These are phyloP conservation scores for Sceloporus tristichus DNA, from an alignment of 2,113 vertebrate genomes.

Conservation along the genomic window DNA sequence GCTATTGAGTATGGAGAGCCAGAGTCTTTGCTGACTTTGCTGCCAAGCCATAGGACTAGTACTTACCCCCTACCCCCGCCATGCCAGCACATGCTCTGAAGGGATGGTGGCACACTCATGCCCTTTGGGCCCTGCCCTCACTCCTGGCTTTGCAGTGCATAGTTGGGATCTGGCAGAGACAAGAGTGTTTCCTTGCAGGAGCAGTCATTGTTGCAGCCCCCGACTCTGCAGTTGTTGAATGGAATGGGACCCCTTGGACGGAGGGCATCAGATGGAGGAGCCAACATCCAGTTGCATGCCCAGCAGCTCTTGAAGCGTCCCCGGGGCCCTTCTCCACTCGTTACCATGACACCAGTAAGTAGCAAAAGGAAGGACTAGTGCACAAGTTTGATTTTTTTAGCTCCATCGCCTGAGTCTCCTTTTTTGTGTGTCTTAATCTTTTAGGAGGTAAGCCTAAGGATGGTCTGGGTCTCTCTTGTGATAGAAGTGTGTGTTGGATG, in stretches of 20 bases:
- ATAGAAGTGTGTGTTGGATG: background rate
- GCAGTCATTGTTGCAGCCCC: conserved; percentile 96
- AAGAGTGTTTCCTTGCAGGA: conserved; percentile 79
- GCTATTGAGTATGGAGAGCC: too few species aligned
- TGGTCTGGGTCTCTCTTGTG: too few species aligned
- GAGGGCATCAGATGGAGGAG: conserved; percentile 94
- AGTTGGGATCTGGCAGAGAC: background rate
- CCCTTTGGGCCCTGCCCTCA: background rate
- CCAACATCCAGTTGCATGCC: conserved; percentile 96
- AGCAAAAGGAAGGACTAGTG: background rate
- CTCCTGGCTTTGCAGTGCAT: fast-evolving
- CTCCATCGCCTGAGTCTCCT: background rate
- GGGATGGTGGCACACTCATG: too few species aligned
- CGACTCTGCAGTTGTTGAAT: conserved; percentile 94
- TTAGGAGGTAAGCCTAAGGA: too few species aligned
- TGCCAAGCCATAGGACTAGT: background rate
- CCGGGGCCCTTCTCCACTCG: conserved; percentile 93
- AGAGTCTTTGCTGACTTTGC: background rate
- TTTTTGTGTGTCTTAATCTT: background rate
- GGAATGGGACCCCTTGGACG: conserved; percentile 99
- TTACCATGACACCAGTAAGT: conserved; percentile 93
- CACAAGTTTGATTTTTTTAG: too few species aligned
- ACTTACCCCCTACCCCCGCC: too few species aligned
- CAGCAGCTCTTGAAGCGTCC: conserved; percentile 96
- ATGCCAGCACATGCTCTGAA: too few species aligned